phyloP scores from a whole-genome alignment of 2,888 invertebrate genomes.

The Phalera bucephala region DNA sequence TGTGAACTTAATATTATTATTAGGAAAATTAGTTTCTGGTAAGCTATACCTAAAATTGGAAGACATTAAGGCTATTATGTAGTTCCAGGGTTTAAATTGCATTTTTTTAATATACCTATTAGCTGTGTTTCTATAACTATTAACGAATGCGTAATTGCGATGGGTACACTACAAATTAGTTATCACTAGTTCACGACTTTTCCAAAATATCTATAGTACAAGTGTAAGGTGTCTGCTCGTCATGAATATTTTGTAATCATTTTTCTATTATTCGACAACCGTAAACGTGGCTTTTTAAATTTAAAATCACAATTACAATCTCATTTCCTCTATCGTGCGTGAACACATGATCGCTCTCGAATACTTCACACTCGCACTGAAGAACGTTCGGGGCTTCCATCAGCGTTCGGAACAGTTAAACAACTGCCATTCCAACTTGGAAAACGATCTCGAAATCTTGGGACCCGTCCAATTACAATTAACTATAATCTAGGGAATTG shows the following conservation, averaged over 20 bases:
- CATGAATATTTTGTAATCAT: not conserved
- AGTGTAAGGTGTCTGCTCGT: not conserved
- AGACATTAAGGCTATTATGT: not conserved
- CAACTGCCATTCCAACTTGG: not conserved
- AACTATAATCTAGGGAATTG: too few species aligned
- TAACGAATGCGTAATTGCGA: too few species aligned
- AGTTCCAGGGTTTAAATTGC: not conserved
- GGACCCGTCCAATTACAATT: not conserved
- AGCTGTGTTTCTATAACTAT: too few species aligned
- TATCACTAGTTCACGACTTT: too few species aligned
- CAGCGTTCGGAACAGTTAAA: not conserved
- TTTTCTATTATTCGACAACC: slow-evolving; percentile 24
- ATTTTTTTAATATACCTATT: too few species aligned
- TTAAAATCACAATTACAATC: slow-evolving; percentile 31
- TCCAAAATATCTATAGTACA: too few species aligned
- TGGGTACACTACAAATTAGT: too few species aligned
- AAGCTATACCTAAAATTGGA: not conserved
- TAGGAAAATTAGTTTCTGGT: not conserved
- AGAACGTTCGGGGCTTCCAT: slow-evolving; percentile 1
- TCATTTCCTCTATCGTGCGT: not conserved
- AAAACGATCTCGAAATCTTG: not conserved
- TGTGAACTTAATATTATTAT: too few species aligned
- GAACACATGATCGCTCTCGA: slow-evolving; percentile 4
- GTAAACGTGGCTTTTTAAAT: slow-evolving; percentile 28
- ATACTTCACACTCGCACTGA: slow-evolving; percentile 12